These are phyloP conservation scores for Graphium colonna DNA, from an alignment of 2,888 invertebrate species.

Conservation along the genomic window DNA sequence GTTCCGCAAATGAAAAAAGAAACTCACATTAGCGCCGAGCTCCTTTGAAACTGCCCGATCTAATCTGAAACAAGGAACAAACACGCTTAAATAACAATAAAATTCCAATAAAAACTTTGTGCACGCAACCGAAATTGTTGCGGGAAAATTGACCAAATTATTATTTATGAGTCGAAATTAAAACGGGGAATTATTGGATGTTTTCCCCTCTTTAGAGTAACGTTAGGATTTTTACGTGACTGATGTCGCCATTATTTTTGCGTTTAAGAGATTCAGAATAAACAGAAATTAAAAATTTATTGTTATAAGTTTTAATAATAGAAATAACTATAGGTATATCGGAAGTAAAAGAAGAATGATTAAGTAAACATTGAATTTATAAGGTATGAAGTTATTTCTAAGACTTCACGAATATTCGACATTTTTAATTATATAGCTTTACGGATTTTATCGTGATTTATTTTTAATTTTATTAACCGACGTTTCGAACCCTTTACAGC, in stretches of 20 bases:
- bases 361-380: too few relatives aligned
- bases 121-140: conserved; percentile 76
- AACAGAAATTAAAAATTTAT: neutral
- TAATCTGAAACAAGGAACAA: conserved; percentile 80
- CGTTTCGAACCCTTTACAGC: too few relatives aligned
- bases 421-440: too few relatives aligned
- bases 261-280: conserved; percentile 28
- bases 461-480: too few relatives aligned
- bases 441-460: too few relatives aligned
- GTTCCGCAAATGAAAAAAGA: conserved; percentile 67
- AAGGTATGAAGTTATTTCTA: too few relatives aligned
- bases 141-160: conserved; percentile 77
- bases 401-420: too few relatives aligned
- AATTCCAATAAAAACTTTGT: conserved; percentile 78
- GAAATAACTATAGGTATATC: too few relatives aligned
- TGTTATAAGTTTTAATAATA: too few relatives aligned
- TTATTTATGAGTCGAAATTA: conserved; percentile 77
- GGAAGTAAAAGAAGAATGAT: too few relatives aligned
- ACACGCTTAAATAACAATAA: conserved; percentile 80
- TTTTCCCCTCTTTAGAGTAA: conserved; percentile 62
- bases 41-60: conserved; percentile 73
- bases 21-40: conserved; percentile 78
- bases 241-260: conserved; percentile 36
- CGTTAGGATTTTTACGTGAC: conserved; percentile 44
- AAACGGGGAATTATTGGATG: conserved; percentile 69